Evolutionary conservation across 64 coral and sea anemone genomes (phyloP), one percentile per base, ranked within the genome.

Genomic region (Cladopsammia gracilis): DNA sequence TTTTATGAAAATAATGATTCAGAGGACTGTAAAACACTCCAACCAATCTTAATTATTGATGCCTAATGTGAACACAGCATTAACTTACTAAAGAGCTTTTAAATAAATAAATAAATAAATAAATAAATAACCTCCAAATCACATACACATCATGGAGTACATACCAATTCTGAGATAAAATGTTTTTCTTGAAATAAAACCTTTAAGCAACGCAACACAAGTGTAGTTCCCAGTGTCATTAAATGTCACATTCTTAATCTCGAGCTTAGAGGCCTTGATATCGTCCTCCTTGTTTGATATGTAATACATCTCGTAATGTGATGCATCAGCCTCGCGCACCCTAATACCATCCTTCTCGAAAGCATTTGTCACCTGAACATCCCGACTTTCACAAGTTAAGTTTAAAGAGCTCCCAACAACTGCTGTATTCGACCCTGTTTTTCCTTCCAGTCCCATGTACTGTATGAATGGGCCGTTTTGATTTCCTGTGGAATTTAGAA

Each of bases 161-260:
- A 9, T 64, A 82, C 78, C 78, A 64, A 82, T 54, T 64, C 43
- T 47, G 8, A 82, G 78, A 61, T 44, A 34, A 64, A 82, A 64
- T 42, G 25, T 45, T 26, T 1, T 16, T 3, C 2, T 9, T 64
- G 0, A 10, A 19, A 1, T 10, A 44, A 42, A 0, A 18, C 42
- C 78, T n/a, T 64, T 2, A 7, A 15, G 16, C 20, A 0, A 0
- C 6, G 78, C 57, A 44, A 19, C 1, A 34, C 78, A 82, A 1
- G 78, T 64, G 78, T 82, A 82, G 58, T 82, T 82, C 45, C 78
- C 78, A 43, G 57, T 26, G 16, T 82, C 78, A 48, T 62, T 58
- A 7, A 48, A 44, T 18, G 58, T 82, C 23, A 82, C 34, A 45
- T 82, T 82, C 8, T 48, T 82, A 19, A 82, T 82, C 43, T 82